These are phyloP conservation scores for Phyllotreta striolata DNA, from an alignment of 2,888 invertebrate genomes.

Conservation along the genomic window DNA sequence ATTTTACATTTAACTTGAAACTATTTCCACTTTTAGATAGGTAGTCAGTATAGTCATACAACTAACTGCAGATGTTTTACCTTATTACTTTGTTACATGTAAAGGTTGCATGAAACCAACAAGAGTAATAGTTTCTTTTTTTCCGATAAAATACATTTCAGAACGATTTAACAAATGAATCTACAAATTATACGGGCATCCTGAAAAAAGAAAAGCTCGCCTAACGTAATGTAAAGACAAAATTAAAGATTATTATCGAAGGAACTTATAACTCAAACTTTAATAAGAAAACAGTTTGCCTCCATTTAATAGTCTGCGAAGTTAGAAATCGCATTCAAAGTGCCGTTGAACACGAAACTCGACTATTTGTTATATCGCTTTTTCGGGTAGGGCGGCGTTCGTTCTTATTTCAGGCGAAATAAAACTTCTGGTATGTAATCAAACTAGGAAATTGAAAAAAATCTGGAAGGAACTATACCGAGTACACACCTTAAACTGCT, in stretches of 20 bases:
- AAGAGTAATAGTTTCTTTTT: slow-evolving; percentile 23
- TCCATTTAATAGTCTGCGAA: slow-evolving; percentile 57
- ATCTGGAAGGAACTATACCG: too few species aligned
- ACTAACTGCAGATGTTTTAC: too few species aligned
- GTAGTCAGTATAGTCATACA: too few species aligned
- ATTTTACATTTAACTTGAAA: too few species aligned
- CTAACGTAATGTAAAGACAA: slow-evolving; percentile 59
- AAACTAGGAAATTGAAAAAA: slow-evolving; percentile 1
- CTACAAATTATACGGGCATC: slow-evolving; percentile 56
- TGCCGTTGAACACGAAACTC: slow-evolving; percentile 57
- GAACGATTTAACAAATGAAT: slow-evolving; percentile 59
- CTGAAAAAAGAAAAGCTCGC: slow-evolving; percentile 46
- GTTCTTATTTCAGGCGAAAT: slow-evolving; percentile 19
- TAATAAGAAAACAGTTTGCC: slow-evolving; percentile 61
- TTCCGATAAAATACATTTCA: slow-evolving; percentile 39
- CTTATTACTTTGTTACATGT: slow-evolving; percentile 5
- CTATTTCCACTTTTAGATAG: too few species aligned
- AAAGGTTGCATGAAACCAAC: slow-evolving; percentile 12
- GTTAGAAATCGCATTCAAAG: slow-evolving; percentile 53
- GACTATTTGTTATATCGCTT: slow-evolving; percentile 51
- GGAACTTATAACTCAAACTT: slow-evolving; percentile 60
- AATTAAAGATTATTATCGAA: slow-evolving; percentile 61
- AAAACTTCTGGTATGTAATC: slow-evolving; percentile 22
- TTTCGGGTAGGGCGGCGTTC: slow-evolving; percentile 29
- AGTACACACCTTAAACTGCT: too few species aligned